A percentile compares a stretch with the other conserved stretches of the same genome.
phyloP scores from a whole-genome alignment of 2,797 vertebrate species.

The Xiphophorus birchmanni region DNA sequence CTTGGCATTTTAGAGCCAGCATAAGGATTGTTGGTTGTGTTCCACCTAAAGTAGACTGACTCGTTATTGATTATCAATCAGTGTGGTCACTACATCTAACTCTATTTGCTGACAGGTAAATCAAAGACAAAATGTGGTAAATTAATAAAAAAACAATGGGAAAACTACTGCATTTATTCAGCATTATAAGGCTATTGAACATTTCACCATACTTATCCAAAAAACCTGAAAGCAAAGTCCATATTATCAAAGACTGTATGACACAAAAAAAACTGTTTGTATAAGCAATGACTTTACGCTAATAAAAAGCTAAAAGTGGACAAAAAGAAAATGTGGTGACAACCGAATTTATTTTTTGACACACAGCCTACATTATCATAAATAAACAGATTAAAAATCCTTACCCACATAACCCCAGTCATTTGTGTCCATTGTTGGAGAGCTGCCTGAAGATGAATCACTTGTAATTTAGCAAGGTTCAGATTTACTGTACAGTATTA shows the following conservation, averaged over 20 bases:
- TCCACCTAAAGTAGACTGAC: neutral
- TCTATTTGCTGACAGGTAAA: neutral
- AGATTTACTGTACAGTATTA: conserved; percentile 60
- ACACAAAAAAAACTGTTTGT: neutral
- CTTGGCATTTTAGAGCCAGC: neutral
- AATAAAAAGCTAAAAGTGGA: neutral
- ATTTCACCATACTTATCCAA: neutral
- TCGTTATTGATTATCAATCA: neutral
- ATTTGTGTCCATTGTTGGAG: conserved; percentile 60
- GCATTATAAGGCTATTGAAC: neutral
- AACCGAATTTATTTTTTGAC: conserved; percentile 79
- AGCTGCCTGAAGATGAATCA: conserved; percentile 68
- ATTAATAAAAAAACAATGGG: neutral
- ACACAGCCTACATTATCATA: conserved; percentile 75
- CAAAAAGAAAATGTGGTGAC: conserved; percentile 30
- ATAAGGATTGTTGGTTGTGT: neutral
- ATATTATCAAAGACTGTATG: neutral
- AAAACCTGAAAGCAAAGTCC: neutral
- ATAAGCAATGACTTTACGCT: neutral
- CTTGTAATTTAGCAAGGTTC: conserved; percentile 50
- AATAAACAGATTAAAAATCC: conserved; percentile 79
- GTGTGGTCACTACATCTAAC: neutral
- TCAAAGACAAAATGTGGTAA: neutral
- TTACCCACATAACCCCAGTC: conserved; percentile 76
- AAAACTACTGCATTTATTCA: conserved; percentile 2